phyloP scores from a whole-genome alignment of 2,113 vertebrate genomes.

The Caretta caretta region DNA sequence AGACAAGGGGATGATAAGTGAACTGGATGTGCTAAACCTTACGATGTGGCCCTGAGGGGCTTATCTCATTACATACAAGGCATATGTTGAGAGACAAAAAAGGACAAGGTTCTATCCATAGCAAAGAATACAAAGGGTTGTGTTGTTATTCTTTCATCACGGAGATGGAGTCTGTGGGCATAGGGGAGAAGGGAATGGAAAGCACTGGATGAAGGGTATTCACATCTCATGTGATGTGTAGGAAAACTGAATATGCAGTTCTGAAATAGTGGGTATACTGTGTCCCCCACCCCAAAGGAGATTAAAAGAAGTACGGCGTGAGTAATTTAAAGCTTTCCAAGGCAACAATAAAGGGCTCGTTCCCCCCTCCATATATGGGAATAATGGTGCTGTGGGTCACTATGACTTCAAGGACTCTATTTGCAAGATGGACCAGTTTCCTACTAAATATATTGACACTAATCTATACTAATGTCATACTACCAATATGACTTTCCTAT shows the following conservation, averaged over 20 bases:
- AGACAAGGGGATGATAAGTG: not conserved
- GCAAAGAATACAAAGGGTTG: not conserved
- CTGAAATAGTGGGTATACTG: not conserved
- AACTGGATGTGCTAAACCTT: not conserved
- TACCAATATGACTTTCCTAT: constrained; percentile 6
- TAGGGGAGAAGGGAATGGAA: not conserved
- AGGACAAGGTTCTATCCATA: not conserved
- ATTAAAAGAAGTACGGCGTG: not conserved
- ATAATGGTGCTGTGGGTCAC: not conserved
- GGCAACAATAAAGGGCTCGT: not conserved
- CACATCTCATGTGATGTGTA: not conserved
- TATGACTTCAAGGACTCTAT: not conserved
- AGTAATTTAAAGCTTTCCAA: not conserved
- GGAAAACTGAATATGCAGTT: not conserved
- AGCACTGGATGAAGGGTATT: not conserved
- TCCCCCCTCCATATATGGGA: not conserved
- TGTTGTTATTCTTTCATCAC: not conserved
- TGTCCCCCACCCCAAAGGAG: not conserved
- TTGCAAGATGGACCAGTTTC: not conserved
- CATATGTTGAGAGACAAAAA: not conserved
- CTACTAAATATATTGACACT: not conserved
- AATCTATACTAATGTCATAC: not conserved
- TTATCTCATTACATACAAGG: not conserved
- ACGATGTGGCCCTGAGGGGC: not conserved
- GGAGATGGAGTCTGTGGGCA: not conserved